Evolutionary conservation across 1,140 invertebrate species (phyloP), one percentile per base, ranked within the genome.

Genomic region (Saccostrea glomerata): DNA sequence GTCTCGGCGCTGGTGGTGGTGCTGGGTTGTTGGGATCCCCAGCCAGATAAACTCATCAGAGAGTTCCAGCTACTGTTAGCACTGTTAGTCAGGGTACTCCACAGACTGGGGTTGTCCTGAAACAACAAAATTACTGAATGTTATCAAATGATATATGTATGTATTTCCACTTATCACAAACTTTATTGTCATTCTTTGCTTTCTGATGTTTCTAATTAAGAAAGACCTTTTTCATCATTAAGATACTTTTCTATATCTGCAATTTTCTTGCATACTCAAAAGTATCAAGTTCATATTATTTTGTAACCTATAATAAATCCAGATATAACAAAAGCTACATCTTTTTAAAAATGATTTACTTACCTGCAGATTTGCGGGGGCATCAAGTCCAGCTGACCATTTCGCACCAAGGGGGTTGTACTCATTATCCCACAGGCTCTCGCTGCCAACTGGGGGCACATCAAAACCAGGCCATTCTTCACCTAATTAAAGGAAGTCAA

Each of bases 391-490:
- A 12, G 90, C 88, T 20, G 91, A 87, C 93, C 93, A 93, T 40
- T 90, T 82, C 15, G 90, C 90, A 83, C 88, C 91, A 36, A 93
- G 25, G 47, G 93, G 93, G 84, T 90, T 92, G 90, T 92, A 94
- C 55, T 93, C 91, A 20, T 86, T 87, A 86, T 94, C 93, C 94
- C 94, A 94, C 36, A 94, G 87, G 86, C 93, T 94, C 83, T 94
- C 93, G 90, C 92, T 92, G 23, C 91, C 90, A 12, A 92, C 90
- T 5, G 91, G 90, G n/a, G 92, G 92, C 20, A 91, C 90, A 84
- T 92, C 93, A 92, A 94, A 94, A 0, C 94, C 94, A 73, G 94
- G 93, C 94, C 94, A 94, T n/a, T 93, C 93, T 85, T 93, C 92
- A 85, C 92, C 92, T 92, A 30, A 83, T 47, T 9, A 47, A 47